Percentiles rank a stretch among this genome's conserved stretches.
Evolutionary conservation across 2,113 vertebrate species (phyloP).

Genomic region (Mesoclemmys tuberculata): DNA sequence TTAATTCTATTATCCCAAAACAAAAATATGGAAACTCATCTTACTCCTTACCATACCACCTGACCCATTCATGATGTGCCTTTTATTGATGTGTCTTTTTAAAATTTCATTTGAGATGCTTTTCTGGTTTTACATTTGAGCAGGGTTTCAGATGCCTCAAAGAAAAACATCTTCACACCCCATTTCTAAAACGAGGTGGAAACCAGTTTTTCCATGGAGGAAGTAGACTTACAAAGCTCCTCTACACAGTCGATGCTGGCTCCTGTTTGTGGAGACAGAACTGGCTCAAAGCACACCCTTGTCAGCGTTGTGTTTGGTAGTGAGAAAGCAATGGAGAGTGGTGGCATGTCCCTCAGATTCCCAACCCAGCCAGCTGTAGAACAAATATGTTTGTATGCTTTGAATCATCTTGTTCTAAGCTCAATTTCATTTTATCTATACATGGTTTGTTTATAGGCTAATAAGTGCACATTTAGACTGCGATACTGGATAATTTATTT

Average conservation of each 20-base stretch:
- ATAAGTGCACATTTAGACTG: not conserved
- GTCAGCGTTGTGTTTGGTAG: not conserved
- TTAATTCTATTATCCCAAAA: constrained; percentile 25
- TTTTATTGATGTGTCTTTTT: constrained; percentile 24
- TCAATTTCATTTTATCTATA: not conserved
- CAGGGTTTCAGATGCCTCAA: accelerated
- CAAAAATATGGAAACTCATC: constrained; percentile 1
- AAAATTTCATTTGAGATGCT: not conserved
- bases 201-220: not conserved
- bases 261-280: constrained; percentile 15
- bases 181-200: constrained; percentile 8
- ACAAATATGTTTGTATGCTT: not conserved
- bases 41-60: not conserved
- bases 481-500: not conserved
- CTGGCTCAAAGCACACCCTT: not conserved
- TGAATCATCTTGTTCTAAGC: not conserved
- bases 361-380: constrained; percentile 24
- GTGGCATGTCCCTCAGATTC: not conserved
- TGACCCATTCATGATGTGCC: not conserved
- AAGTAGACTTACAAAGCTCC: not conserved
- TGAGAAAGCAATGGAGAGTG: not conserved
- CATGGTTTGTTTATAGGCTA: not conserved
- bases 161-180: not conserved
- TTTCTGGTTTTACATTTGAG: constrained; percentile 8
- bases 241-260: not conserved